A percentile compares a stretch with the other conserved stretches of the same genome.
Conservation (phyloP, 2,797 vertebrate genomes). For the Rachycentron canadum region DNA sequence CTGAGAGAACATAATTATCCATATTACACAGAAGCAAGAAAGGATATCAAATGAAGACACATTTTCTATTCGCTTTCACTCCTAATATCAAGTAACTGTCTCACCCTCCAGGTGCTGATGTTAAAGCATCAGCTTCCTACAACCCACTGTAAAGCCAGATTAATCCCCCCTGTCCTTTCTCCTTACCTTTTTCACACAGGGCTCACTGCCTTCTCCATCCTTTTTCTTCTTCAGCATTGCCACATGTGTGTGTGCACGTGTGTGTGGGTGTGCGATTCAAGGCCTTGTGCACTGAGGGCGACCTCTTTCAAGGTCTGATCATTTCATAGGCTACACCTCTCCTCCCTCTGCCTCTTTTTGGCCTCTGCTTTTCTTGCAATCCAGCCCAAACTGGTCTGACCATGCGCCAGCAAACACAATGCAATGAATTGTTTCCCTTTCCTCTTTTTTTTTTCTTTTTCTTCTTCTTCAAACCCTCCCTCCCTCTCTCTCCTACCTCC, state of each 20-base stretch:
- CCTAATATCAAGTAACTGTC: neutral
- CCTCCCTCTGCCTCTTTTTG: conserved; percentile 48
- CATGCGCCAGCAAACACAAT: conserved; percentile 73
- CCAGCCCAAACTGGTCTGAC: conserved; percentile 72
- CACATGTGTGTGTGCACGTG: conserved; percentile 20
- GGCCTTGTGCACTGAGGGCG: conserved; percentile 16
- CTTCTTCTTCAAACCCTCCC: neutral
- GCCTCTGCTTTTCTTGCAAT: conserved; percentile 50
- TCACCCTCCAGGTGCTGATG: conserved; percentile 12
- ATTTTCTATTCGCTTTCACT: neutral
- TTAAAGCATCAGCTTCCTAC: conserved; percentile 21
- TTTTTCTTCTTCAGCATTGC: conserved; percentile 85
- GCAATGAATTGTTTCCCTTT: conserved; percentile 75
- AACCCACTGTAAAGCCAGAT: conserved; percentile 1
- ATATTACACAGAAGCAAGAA: neutral
- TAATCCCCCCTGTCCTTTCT: neutral
- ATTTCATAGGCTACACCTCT: conserved; percentile 43
- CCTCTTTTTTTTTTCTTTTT: conserved; percentile 22
- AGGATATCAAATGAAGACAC: neutral
- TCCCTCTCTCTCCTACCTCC: conserved; percentile 43
- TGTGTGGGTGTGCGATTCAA: conserved; percentile 11
- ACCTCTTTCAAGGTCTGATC: conserved; percentile 43
- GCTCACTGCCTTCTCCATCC: conserved; percentile 77
- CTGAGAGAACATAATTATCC: neutral
- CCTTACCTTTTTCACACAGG: conserved; percentile 87